These are phyloP conservation scores for Limosa lapponica DNA, from an alignment of 2,797 vertebrate species.

Conservation along the genomic window DNA sequence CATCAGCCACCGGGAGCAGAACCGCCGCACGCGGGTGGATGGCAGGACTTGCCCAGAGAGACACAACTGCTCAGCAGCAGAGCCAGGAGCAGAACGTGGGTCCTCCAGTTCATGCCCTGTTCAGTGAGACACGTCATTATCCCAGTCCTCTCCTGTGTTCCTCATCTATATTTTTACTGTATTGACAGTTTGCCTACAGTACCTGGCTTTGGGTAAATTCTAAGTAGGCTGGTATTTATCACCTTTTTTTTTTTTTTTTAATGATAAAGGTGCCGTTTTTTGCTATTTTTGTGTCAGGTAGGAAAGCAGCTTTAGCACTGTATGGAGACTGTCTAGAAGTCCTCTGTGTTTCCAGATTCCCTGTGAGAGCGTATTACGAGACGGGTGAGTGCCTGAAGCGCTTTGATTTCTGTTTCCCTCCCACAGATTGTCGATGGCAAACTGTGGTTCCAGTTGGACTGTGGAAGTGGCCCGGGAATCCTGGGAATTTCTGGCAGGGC, in stretches of 20 bases:
- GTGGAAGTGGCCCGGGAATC: slow-evolving; percentile 84
- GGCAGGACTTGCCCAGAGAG: background rate
- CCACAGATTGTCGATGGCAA: slow-evolving; percentile 91
- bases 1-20: background rate
- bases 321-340: background rate
- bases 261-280: background rate
- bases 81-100: background rate
- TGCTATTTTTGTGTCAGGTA: background rate
- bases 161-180: rapidly evolving
- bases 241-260: background rate
- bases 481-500: slow-evolving; percentile 90
- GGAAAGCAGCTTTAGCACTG: background rate
- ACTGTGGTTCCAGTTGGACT: slow-evolving; percentile 95
- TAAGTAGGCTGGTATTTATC: background rate
- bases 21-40: rapidly evolving
- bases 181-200: background rate
- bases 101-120: background rate
- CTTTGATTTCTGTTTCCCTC: slow-evolving; percentile 18
- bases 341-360: background rate
- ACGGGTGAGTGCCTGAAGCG: background rate
- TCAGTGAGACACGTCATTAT: background rate
- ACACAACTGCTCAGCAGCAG: background rate
- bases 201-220: background rate
- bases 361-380: rapidly evolving
- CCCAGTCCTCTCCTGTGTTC: background rate